Evolutionary conservation across 2,113 vertebrate species (phyloP).

Genomic region (Stigmatopora argus): DNA sequence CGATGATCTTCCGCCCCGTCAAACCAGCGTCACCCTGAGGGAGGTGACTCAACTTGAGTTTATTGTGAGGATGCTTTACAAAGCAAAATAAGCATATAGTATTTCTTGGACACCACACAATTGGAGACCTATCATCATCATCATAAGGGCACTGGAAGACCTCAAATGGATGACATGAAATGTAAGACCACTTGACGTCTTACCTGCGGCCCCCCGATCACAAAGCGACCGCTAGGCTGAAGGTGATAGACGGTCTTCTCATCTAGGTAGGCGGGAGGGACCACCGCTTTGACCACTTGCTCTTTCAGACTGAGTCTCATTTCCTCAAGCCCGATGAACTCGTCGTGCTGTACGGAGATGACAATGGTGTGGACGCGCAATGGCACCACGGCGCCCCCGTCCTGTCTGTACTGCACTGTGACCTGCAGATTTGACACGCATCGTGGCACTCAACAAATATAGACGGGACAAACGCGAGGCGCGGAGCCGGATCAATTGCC

Average conservation of each 20-base stretch:
- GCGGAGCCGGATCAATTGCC: background rate
- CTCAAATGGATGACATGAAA: background rate
- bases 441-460: background rate
- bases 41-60: too few relatives aligned
- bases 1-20: conserved; percentile 93
- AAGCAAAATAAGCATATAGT: too few relatives aligned
- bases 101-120: too few relatives aligned
- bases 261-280: conserved; percentile 81
- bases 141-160: too few relatives aligned
- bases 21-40: conserved; percentile 87
- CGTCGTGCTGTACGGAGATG: conserved; percentile 92
- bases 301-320: conserved; percentile 87
- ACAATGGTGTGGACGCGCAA: conserved; percentile 91
- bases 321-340: conserved; percentile 80
- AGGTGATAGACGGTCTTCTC: conserved; percentile 89
- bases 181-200: background rate
- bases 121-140: too few relatives aligned
- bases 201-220: conserved; percentile 95
- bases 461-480: background rate
- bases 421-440: conserved; percentile 61
- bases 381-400: conserved; percentile 85
- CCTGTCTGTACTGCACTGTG: conserved; percentile 90
- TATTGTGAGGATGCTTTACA: too few relatives aligned
- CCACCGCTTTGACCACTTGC: conserved; percentile 85
- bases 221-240: conserved; percentile 93